A percentile compares a stretch with the other conserved stretches of the same genome.
phyloP scores from a whole-genome alignment of 1,140 invertebrate genomes.

The Ptiloglossa arizonensis region DNA sequence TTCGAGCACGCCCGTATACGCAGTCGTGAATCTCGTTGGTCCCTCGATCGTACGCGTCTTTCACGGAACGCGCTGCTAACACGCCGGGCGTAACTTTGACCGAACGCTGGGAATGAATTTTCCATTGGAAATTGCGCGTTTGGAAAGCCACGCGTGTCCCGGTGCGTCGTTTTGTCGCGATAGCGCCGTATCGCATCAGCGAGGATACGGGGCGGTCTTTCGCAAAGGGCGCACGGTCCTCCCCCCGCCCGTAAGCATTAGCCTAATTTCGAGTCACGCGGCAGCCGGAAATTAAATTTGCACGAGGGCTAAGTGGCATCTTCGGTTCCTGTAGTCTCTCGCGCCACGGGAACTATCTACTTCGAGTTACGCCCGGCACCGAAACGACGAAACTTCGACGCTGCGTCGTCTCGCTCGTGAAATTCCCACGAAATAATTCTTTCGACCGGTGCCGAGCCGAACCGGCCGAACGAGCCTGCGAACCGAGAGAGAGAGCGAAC shows the following conservation, averaged over 20 bases:
- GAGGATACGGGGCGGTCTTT: neutral
- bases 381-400: constrained; percentile 53
- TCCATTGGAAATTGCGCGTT: constrained; percentile 2
- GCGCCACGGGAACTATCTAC: constrained; percentile 41
- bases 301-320: constrained; percentile 67
- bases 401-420: constrained; percentile 22
- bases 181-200: neutral
- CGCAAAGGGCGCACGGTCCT: constrained; percentile 27
- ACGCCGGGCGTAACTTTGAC: neutral
- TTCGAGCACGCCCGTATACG: no score
- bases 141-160: neutral
- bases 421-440: constrained; percentile 59
- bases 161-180: constrained; percentile 29
- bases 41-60: neutral
- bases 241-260: constrained; percentile 31
- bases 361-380: constrained; percentile 41
- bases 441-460: constrained; percentile 5
- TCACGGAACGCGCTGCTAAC: neutral
- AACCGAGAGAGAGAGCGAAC: neutral
- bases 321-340: constrained; percentile 54
- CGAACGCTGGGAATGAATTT: constrained; percentile 28
- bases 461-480: constrained; percentile 2
- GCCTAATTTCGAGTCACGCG: constrained; percentile 56
- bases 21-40: no score
- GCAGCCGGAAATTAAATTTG: constrained; percentile 65